phyloP scores from a whole-genome alignment of 2,888 invertebrate genomes.

The Drosophila ezoana region DNA sequence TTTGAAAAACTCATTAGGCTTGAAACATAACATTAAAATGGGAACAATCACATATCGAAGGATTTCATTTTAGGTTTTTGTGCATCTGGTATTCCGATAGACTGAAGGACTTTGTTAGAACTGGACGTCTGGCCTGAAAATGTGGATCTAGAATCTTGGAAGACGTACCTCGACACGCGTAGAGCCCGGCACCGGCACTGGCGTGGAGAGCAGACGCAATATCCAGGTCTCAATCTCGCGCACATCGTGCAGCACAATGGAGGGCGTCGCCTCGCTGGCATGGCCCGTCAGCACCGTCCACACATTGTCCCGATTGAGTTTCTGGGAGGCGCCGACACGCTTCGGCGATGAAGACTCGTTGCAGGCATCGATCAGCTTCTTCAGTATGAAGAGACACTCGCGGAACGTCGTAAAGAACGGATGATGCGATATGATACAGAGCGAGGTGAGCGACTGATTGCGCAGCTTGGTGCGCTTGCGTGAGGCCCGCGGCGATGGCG shows the following conservation, averaged over 20 bases:
- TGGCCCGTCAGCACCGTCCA: conserved; percentile 97
- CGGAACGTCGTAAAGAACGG: conserved; percentile 99
- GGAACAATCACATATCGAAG: conserved; percentile 2
- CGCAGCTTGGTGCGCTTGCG: conserved; percentile 92
- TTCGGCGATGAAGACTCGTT: conserved; percentile 96
- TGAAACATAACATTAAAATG: not conserved
- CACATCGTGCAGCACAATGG: conserved; percentile 97
- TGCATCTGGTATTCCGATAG: no score
- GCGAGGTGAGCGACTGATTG: conserved; percentile 97
- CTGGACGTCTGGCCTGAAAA: no score
- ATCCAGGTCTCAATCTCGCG: conserved; percentile 99
- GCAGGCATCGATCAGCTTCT: conserved; percentile 98
- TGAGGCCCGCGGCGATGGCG: conserved; percentile 93
- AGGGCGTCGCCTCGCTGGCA: conserved; percentile 91
- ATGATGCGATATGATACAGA: conserved; percentile 99
- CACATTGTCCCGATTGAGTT: conserved; percentile 95
- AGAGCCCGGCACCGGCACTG: conserved; percentile 98
- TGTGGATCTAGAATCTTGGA: no score
- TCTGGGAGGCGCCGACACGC: conserved; percentile 95
- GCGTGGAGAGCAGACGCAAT: conserved; percentile 96
- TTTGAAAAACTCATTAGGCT: no score
- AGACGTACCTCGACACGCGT: conserved; percentile 89
- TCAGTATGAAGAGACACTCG: conserved; percentile 97
- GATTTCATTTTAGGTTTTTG: no score
- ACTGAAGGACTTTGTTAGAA: no score